Conservation (phyloP, 2,113 vertebrate species). For the Lanius collurio region DNA sequence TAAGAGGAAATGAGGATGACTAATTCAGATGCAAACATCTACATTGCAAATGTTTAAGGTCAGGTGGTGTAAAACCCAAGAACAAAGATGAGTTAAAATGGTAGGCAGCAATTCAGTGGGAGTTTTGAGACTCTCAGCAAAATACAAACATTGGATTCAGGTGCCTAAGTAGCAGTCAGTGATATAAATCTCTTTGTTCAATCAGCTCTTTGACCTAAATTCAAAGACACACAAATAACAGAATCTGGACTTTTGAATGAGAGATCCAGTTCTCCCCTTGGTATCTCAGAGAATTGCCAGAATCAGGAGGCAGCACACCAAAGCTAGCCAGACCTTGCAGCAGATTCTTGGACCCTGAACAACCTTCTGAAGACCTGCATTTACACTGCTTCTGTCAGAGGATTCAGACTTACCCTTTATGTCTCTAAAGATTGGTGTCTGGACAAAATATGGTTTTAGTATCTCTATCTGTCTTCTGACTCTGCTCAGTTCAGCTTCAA, state of each 20-base stretch:
- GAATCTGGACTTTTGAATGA: not conserved
- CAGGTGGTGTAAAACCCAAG: not conserved
- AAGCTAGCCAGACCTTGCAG: not conserved
- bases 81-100: not conserved
- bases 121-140: not conserved
- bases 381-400: not conserved
- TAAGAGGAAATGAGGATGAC: not conserved
- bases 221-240: not conserved
- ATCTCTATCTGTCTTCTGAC: not conserved
- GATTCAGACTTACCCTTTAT: not conserved
- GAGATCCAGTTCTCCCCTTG: rapidly evolving
- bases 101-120: not conserved
- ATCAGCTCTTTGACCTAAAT: not conserved
- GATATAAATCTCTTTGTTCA: not conserved
- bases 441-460: not conserved
- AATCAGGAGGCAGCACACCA: not conserved
- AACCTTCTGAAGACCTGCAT: not conserved
- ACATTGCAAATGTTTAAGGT: not conserved
- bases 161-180: not conserved
- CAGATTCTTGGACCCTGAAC: not conserved
- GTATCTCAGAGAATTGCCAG: not conserved
- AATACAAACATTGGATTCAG: not conserved
- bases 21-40: not conserved
- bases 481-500: not conserved
- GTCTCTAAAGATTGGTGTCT: not conserved